Evolutionary conservation across 1,140 invertebrate species (phyloP), one percentile per base, ranked within the genome.

Genomic region (Diprion similis): DNA sequence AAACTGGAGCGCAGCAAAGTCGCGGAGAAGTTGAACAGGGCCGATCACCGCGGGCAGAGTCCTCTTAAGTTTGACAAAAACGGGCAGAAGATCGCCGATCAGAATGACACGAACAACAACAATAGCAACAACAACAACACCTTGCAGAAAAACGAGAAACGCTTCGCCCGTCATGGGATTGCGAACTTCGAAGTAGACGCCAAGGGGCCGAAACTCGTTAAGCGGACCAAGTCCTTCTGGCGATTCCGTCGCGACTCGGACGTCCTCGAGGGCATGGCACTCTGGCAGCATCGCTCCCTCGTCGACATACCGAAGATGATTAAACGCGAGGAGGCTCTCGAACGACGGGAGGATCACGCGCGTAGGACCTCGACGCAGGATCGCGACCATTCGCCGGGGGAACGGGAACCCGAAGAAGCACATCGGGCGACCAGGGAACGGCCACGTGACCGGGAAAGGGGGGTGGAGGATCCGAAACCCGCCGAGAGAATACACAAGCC

Each of bases 141-240:
- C 78, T 19, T 18, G 46, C 11, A 15, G 51, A 13, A 59, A 8
- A 72, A 72, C 15, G n/a, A 47, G 15, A 46, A 51, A 51, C 15
- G n/a, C 46, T 4, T n/a, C 24, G 1, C 24, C 24, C 24, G 2
- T 37, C 24, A 37, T 6, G 24, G 24, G 24, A 37, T 37, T 1
- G 1, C 24, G 24, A 37, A 37, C 6, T 37, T 37, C 6, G 24
- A 37, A 6, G 6, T 6, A 37, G 24, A 37, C 24, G 3, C 6
- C 11, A 59, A 86, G 70, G 91, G 89, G 46, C 89, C 89, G 6
- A 89, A 89, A 46, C 76, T 90, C 18, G 91, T 96, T 0, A 95
- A 95, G 82, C 87, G 95, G 47, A 95, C 94, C 0, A 95, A 95
- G 84, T 95, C 94, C 0, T 95, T 96, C 76, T 95, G 94, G 94